phyloP scores from a whole-genome alignment of 1,140 invertebrate genomes.

The Paramacrobiotus metropolitanus region DNA sequence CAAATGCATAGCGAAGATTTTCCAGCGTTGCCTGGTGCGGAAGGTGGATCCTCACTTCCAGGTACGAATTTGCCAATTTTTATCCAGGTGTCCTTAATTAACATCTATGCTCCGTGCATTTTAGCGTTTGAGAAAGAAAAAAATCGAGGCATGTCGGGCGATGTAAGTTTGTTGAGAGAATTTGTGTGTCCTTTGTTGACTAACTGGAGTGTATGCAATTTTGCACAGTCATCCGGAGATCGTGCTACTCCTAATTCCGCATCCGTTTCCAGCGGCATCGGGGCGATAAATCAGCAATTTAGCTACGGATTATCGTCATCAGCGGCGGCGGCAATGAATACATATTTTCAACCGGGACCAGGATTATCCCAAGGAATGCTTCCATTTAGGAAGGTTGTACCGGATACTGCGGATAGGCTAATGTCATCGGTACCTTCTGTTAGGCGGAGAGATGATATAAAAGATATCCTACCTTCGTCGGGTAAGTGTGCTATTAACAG shows the following conservation, averaged over 20 bases:
- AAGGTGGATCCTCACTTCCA: conserved; percentile 18
- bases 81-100: neutral
- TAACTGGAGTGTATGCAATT: too few species aligned
- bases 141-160: neutral
- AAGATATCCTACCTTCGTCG: too few species aligned
- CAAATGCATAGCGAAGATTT: conserved; percentile 96
- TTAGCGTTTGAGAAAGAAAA: conserved; percentile 4
- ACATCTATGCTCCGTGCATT: too few species aligned
- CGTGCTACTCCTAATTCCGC: neutral
- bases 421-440: too few species aligned
- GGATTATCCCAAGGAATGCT: neutral
- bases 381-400: neutral
- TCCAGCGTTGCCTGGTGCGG: conserved; percentile 61
- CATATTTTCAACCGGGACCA: neutral
- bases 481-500: too few species aligned
- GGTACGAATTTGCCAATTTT: conserved; percentile 7
- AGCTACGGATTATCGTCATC: neutral
- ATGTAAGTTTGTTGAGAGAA: conserved; percentile 1
- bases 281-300: neutral
- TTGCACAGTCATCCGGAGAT: neutral
- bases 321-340: neutral
- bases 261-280: neutral
- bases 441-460: too few species aligned
- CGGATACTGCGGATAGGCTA: too few species aligned
- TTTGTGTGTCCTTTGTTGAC: too few species aligned